Conservation (phyloP, 2,797 vertebrate species). For the Premnoplex brunnescens region DNA sequence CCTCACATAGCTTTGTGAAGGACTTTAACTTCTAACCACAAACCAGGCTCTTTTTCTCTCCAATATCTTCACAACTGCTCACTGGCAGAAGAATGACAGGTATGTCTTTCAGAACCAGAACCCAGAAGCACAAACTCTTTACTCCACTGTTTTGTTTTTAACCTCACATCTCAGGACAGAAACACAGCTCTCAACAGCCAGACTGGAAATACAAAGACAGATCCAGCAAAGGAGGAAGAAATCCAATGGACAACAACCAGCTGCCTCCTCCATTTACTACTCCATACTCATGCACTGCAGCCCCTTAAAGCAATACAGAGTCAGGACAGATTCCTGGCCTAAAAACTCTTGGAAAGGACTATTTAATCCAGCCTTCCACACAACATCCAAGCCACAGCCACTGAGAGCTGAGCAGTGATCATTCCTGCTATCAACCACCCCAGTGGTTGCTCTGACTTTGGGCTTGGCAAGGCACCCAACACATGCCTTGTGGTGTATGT, state of each 20-base stretch:
- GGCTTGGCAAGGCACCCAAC: not conserved
- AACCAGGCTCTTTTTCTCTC: not conserved
- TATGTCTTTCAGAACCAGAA: not conserved
- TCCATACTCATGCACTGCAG: not conserved
- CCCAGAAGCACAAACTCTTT: not conserved
- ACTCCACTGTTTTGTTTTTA: not conserved
- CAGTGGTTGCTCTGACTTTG: not conserved
- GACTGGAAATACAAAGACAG: not conserved
- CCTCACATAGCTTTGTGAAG: fast-evolving
- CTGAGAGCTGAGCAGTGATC: not conserved
- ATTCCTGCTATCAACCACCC: not conserved
- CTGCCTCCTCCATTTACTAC: not conserved
- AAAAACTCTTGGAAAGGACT: not conserved
- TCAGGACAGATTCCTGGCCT: not conserved
- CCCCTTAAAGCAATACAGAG: not conserved
- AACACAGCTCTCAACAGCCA: not conserved
- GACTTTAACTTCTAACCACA: not conserved
- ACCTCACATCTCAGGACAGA: not conserved
- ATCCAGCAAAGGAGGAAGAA: not conserved
- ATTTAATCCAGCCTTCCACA: not conserved
- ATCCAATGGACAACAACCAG: not conserved
- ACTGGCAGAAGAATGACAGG: not conserved
- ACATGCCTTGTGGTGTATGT: not conserved
- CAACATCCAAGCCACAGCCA: not conserved
- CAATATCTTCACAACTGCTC: fast-evolving